Evolutionary conservation across 2,113 vertebrate species (phyloP).

Genomic region (Emberiza fucata): DNA sequence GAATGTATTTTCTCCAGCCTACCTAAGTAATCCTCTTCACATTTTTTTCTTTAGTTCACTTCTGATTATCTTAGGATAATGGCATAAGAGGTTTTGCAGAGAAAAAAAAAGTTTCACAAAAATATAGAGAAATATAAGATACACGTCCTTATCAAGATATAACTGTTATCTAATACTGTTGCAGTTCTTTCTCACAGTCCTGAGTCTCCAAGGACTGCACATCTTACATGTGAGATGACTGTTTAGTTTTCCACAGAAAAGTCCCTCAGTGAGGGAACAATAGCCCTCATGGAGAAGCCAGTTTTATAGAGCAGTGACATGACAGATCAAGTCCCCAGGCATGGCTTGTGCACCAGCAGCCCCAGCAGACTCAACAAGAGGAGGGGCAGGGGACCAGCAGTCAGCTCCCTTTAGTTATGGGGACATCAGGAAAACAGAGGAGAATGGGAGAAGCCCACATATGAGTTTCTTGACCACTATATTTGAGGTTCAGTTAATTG

Average conservation of each 20-base stretch:
- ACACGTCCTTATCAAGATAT: background rate
- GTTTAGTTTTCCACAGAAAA: background rate
- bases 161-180: background rate
- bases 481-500: background rate
- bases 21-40: background rate
- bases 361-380: background rate
- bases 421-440: background rate
- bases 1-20: background rate
- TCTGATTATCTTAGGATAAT: background rate
- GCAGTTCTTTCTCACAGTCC: background rate
- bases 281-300: fast-evolving
- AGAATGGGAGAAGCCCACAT: background rate
- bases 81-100: background rate
- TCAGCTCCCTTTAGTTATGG: background rate
- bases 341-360: background rate
- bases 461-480: background rate
- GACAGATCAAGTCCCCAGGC: background rate
- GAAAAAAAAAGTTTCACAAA: background rate
- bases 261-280: background rate
- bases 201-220: background rate
- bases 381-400: background rate
- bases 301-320: background rate
- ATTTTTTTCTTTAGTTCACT: background rate
- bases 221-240: background rate
- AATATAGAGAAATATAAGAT: background rate